These are phyloP conservation scores for Akabosia matsudoensis DNA, from an alignment of 1,140 invertebrate genomes.

Conservation along the genomic window DNA sequence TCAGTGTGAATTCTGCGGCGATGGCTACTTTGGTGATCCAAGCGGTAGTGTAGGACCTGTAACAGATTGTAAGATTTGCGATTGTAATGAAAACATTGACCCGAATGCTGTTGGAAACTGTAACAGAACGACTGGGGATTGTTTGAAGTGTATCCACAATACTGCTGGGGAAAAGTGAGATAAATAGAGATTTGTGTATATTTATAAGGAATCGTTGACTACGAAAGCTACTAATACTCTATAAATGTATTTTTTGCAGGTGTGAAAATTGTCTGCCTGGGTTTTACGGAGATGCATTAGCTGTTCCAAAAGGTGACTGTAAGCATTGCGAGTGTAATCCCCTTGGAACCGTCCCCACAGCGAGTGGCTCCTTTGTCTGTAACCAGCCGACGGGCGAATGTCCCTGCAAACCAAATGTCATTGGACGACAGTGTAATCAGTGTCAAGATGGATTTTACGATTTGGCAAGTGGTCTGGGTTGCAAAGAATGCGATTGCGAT, in stretches of 20 bases:
- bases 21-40: slow-evolving; percentile 90
- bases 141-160: slow-evolving; percentile 95
- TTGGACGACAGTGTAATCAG: slow-evolving; percentile 80
- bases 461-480: slow-evolving; percentile 74
- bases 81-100: slow-evolving; percentile 95
- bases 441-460: slow-evolving; percentile 83
- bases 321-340: slow-evolving; percentile 79
- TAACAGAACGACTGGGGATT: slow-evolving; percentile 87
- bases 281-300: slow-evolving; percentile 83
- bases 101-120: slow-evolving; percentile 90
- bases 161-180: slow-evolving; percentile 74
- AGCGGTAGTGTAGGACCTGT: slow-evolving; percentile 62
- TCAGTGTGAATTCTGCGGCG: slow-evolving; percentile 66
- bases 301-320: slow-evolving; percentile 82
- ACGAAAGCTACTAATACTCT: neutral
- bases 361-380: slow-evolving; percentile 68
- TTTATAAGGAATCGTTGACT: neutral
- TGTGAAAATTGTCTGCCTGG: slow-evolving; percentile 56
- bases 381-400: slow-evolving; percentile 80
- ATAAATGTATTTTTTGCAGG: slow-evolving; percentile 26
- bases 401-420: slow-evolving; percentile 71
- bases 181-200: neutral
- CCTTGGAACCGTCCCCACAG: slow-evolving; percentile 69
- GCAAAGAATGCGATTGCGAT: slow-evolving; percentile 81
- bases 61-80: slow-evolving; percentile 75